Base-by-base conservation (phyloP, 2,888 invertebrate species). In the Scrobipalpa atriplicella region DNA sequence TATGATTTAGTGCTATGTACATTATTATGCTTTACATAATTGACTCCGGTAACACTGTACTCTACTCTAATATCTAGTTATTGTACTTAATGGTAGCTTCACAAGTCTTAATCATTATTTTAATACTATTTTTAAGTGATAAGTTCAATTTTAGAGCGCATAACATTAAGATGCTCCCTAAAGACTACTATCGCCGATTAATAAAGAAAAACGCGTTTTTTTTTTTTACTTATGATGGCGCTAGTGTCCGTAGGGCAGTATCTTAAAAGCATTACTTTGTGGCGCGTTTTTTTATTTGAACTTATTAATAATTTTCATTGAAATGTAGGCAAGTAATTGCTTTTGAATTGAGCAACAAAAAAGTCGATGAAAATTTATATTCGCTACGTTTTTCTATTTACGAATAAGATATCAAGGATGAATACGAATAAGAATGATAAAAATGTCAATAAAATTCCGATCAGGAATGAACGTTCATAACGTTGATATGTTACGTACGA, bases 11-110 rank as follows among this genome's bases (percentile, higher is more conserved):
- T 11, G 43, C 61, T 66, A 60, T 68, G 29, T 68, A 66, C 66
- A 69, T 69, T 69, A 74, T 76, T 80, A 78, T 80, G 78, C 70
- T 72, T 75, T 81, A 80, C 73, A 73, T 89, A 90, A 90, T 90
- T 90, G 90, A 90, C 90, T 83, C 79, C 83, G 83, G 85, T 85
- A 87, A 85, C 82, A 70, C 75, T 79, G 78, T 81, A 82, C 77
- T 74, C 79, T 85, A 84, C 72, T 77, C 77, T 86, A 86, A 74
- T 68, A 75, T 75, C 84, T 89, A 87, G 73, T 87, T 87, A 90
- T 90, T 90, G 90, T 91, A 89, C 90, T 90, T 86, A 85, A 73
- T 80, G 81, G 82, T 86, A 86, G 80, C 75, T 82, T 83, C 77
- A 78, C 75, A 82, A 81, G 75, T 78, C 76, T 78, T 76, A 78